Evolutionary conservation across 2,113 vertebrate genomes (phyloP).

Genomic region (Proterorhinus semilunaris): DNA sequence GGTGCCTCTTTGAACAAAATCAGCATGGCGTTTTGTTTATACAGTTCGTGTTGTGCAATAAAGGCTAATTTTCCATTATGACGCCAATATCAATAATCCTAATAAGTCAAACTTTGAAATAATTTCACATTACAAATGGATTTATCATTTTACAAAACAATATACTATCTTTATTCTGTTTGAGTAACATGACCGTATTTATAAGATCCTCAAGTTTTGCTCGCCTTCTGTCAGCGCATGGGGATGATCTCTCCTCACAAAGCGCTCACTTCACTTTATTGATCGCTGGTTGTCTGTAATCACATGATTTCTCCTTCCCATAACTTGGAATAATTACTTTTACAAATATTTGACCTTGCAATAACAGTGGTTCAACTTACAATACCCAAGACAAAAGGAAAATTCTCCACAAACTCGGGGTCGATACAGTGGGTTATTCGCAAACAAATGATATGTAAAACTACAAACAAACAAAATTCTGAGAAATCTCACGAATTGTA

Average conservation of each 20-base stretch:
- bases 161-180: background rate
- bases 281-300: slow-evolving; percentile 3
- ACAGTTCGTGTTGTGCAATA: slow-evolving; percentile 15
- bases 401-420: background rate
- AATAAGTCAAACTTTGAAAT: background rate
- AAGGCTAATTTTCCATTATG: background rate
- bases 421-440: too few species aligned
- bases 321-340: background rate
- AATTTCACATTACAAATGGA: background rate
- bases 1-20: slow-evolving; percentile 14
- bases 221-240: slow-evolving; percentile 14
- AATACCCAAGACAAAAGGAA: background rate
- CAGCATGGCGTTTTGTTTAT: background rate
- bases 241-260: slow-evolving; percentile 6
- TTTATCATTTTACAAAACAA: background rate
- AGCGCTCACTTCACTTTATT: background rate
- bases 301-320: background rate
- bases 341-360: background rate
- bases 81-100: background rate
- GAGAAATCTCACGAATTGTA: background rate
- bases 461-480: background rate
- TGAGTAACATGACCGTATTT: slow-evolving; percentile 6
- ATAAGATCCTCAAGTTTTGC: slow-evolving; percentile 22
- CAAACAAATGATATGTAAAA: background rate
- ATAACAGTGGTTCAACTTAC: background rate